These are phyloP conservation scores for Gymnopithys bicolor DNA, from an alignment of 2,797 vertebrate species.

Conservation along the genomic window DNA sequence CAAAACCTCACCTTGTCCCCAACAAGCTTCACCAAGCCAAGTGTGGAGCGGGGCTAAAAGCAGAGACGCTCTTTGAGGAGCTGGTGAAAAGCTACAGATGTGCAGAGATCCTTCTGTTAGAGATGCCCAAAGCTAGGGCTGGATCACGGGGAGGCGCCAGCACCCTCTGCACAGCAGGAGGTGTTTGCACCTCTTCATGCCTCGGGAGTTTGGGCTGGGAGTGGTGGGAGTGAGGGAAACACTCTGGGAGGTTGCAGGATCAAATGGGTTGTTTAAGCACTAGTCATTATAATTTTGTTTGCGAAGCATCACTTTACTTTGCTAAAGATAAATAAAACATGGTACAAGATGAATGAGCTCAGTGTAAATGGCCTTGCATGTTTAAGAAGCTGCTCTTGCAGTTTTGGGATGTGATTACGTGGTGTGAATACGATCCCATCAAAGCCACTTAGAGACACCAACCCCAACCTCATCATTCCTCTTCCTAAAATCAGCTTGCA, in stretches of 20 bases:
- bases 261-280: slow-evolving; percentile 15
- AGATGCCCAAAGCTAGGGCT: not conserved
- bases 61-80: not conserved
- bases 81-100: not conserved
- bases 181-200: not conserved
- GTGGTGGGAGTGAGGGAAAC: not conserved
- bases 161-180: not conserved
- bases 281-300: not conserved
- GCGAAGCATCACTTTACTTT: not conserved
- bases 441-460: not conserved
- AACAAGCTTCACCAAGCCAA: not conserved
- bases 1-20: not conserved
- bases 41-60: not conserved
- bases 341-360: not conserved
- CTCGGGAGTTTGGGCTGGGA: not conserved
- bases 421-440: not conserved
- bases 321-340: not conserved
- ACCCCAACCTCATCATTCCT: slow-evolving; percentile 6
- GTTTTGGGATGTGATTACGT: not conserved
- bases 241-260: not conserved
- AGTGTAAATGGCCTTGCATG: not conserved
- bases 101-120: not conserved
- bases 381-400: not conserved
- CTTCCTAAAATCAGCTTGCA: slow-evolving; percentile 65
- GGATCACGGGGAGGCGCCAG: not conserved